Evolutionary conservation across 1,140 invertebrate genomes (phyloP).

Genomic region (Batillaria attramentaria): DNA sequence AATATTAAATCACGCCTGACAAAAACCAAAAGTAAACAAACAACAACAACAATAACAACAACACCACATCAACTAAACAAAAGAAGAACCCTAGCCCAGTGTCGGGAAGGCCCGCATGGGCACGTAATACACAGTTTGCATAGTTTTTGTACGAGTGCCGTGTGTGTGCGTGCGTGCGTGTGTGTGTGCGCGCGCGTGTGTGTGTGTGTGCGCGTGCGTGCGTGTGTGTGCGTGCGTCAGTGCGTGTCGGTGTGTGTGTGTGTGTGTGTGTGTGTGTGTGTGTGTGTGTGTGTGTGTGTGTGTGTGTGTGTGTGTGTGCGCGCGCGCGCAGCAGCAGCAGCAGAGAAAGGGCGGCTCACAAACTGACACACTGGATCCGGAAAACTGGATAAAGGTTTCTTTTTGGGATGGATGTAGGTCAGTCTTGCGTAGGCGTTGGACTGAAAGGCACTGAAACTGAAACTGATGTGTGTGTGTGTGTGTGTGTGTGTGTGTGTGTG

Average conservation of each 20-base stretch:
- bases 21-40: not conserved
- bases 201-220: not conserved
- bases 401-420: too few relatives aligned
- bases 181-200: not conserved
- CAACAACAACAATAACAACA: not conserved
- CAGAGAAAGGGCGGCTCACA: too few relatives aligned
- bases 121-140: not conserved
- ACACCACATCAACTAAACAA: not conserved
- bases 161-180: not conserved
- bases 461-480: too few relatives aligned
- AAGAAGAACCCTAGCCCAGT: too few relatives aligned
- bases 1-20: not conserved
- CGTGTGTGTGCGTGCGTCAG: not conserved
- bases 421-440: too few relatives aligned
- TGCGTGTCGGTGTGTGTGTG: not conserved
- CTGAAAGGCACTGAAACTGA: too few relatives aligned
- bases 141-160: not conserved
- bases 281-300: not conserved
- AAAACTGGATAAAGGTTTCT: too few relatives aligned
- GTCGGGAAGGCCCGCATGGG: too few relatives aligned
- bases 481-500: too few relatives aligned
- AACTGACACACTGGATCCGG: too few relatives aligned
- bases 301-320: not conserved
- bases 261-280: not conserved
- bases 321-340: too few relatives aligned